Base-by-base conservation (phyloP, 23 tunicate genomes). In the Oikopleura dioica region DNA sequence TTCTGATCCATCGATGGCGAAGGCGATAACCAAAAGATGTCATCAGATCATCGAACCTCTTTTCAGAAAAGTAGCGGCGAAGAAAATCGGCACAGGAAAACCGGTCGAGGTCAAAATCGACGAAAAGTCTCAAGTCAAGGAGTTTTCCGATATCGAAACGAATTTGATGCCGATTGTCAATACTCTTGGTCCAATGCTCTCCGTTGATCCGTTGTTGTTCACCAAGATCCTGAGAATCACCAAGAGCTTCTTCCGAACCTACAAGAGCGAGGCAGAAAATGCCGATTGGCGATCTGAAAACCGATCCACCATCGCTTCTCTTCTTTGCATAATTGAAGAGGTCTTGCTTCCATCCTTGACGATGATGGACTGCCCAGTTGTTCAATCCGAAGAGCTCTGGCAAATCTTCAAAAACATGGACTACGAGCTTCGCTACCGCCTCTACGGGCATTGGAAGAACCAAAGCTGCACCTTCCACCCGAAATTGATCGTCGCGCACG, bases 371-470 rank as follows among this genome's bases (percentile, higher is more conserved):
- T 82, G 87, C 78, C 87, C 87, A 38, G 92, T 95, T 30, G 79
- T 82, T 69, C 59, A 82, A 38, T 94, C 99, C 16, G 86, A 84
- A 50, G 99, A 94, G 76, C 72, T 85, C 21, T 86, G 88, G 99
- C 38, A 63, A 38, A 81, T 83, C 78, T 58, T 94, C 31, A 79
- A 81, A 79, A 28, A 34, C 21, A 79, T 83, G 76, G 82, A 87
- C 31, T 94, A 94, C 58, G 95, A 94, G 76, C 78, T 80, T 37
- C 82, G 96, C 36, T 94, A 94, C 63, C 88, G 99, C 23, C 79
- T 94, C 51, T 91, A 91, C 58, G 97, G 97, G 9, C 87, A 85
- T 31, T 91, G 97, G 97, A 91, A 91, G 50, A 91, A 91, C 72
- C 78, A 76, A 35, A 67, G 78, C 26, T 91, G 82, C 81, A 80